Conservation (phyloP, 53 echinoderm and acorn worm genomes). For the Holothuria leucospilota region DNA sequence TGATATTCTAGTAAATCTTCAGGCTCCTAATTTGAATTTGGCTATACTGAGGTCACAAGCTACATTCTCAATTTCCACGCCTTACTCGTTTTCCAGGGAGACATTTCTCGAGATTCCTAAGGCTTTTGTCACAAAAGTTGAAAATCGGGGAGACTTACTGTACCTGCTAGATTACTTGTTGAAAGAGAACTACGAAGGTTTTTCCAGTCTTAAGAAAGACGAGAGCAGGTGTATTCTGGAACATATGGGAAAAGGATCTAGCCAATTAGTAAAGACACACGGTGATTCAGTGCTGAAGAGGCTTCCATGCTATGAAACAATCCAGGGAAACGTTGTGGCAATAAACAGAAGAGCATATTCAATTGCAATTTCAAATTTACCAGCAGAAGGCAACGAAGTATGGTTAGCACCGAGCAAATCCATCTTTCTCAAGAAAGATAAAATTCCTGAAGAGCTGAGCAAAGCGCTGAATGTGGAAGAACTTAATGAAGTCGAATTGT, state of each 20-base stretch:
- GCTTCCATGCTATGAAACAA: conserved; percentile 30
- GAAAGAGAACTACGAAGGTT: background rate
- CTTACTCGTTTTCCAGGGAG: too few species aligned
- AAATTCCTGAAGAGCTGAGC: background rate
- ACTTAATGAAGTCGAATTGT: background rate
- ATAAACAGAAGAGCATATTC: background rate
- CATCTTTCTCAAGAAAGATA: conserved; percentile 4
- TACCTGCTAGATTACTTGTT: background rate
- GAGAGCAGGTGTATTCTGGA: background rate
- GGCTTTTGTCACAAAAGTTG: background rate
- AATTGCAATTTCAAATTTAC: background rate
- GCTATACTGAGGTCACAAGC: too few species aligned
- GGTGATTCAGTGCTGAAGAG: background rate
- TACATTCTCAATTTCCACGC: too few species aligned
- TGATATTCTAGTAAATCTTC: too few species aligned
- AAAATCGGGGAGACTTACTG: background rate
- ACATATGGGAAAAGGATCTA: background rate
- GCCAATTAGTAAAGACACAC: background rate
- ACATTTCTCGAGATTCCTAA: too few species aligned
- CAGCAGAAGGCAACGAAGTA: background rate
- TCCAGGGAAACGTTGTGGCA: background rate
- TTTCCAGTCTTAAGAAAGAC: background rate
- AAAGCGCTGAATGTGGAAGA: background rate
- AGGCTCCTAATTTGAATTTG: too few species aligned
- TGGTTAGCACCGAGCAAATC: background rate